These are phyloP conservation scores for Choreutis nemorana DNA, from an alignment of 2,888 invertebrate species.

Conservation along the genomic window DNA sequence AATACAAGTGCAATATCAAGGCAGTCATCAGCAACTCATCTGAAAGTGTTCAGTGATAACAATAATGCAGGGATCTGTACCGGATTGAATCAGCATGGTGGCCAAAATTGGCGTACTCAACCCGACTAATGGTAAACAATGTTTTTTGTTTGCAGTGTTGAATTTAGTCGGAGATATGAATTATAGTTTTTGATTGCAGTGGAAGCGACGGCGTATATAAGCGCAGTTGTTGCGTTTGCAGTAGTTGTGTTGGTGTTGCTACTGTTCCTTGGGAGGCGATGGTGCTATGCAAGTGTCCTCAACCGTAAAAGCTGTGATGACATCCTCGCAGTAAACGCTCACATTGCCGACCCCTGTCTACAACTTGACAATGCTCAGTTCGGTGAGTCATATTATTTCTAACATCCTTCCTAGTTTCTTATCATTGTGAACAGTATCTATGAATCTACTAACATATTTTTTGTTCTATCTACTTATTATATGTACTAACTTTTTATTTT, in stretches of 20 bases:
- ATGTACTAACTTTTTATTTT: too few relatives aligned
- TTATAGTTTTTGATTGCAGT: conserved; percentile 66
- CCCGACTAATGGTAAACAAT: conserved; percentile 50
- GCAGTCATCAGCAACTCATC: too few relatives aligned
- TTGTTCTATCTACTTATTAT: too few relatives aligned
- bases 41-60: too few relatives aligned
- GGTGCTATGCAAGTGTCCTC: conserved; percentile 50
- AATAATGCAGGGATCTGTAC: conserved; percentile 22
- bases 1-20: not conserved
- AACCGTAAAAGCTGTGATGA: conserved; percentile 48
- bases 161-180: too few relatives aligned
- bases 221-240: conserved; percentile 85
- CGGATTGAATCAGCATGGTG: conserved; percentile 42
- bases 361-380: conserved; percentile 50
- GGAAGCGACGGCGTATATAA: conserved; percentile 89
- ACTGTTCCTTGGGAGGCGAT: conserved; percentile 85
- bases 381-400: conserved; percentile 33
- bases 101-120: conserved; percentile 49
- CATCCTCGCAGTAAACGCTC: conserved; percentile 49
- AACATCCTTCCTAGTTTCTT: too few relatives aligned
- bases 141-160: conserved; percentile 7
- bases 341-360: conserved; percentile 34
- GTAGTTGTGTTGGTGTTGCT: conserved; percentile 84
- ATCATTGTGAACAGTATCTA: too few relatives aligned
- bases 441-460: too few relatives aligned